Evolutionary conservation across 2,888 invertebrate genomes (phyloP), one percentile per base, ranked within the genome.

Genomic region (Phorcus lineatus): DNA sequence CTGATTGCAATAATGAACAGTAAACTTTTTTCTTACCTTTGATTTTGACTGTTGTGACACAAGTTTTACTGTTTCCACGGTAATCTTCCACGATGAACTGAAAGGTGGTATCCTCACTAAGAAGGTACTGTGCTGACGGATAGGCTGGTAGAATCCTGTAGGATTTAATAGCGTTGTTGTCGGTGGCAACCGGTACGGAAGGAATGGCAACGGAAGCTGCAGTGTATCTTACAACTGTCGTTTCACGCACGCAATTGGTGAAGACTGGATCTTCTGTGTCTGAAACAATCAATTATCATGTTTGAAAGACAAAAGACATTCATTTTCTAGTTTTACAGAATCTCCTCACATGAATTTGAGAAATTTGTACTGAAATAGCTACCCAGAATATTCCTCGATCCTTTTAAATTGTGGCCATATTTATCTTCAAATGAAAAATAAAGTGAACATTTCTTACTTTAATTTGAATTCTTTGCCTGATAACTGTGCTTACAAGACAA

Each of bases 31-130:
- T 7, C 36, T 36, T 36, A 36, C 36, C 36, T 36, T 36, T 2
- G 7, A 85, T 78, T 22, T 13, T 81, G 53, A 99, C 97, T 89
- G 97, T 97, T 16, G 99, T 97, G 94, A 97, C 97, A 91, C 99
- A 99, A 91, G 97, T 97, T 11, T 98, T 98, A 13, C 97, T 97
- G 91, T 99, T 99, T 84, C 98, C 98, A 91, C 98, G 98, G 90
- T 97, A 97, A 93, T 99, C 99, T 89, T 97, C 98, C 4, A 98
- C 99, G 0, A 98, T 96, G 90, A 98, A 99, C 94, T 97, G 96
- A 0, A 98, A 97, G 40, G 97, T 81, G 16, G 17, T 17, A 1
- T 80, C 19, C 1, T 80, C 40, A 11, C 2, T n/a, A 22, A 75
- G 62, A 6, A 78, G 16, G 17, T 22, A 52, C 13, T 1, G 6